phyloP scores from a whole-genome alignment of 2,888 invertebrate species.

The Tridacna gigas region DNA sequence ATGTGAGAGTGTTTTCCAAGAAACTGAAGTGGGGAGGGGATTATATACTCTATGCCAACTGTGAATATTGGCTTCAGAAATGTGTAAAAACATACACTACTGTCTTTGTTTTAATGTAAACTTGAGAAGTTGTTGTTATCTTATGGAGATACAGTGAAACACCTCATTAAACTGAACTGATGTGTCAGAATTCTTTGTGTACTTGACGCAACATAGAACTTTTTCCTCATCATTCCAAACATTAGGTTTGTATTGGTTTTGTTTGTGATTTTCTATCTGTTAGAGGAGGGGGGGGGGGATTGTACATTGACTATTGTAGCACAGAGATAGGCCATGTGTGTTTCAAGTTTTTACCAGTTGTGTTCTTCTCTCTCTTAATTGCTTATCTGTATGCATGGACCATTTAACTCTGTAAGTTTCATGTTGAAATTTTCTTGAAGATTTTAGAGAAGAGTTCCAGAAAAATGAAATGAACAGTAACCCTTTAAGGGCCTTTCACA shows the following conservation, averaged over 20 bases:
- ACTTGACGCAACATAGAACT: neutral
- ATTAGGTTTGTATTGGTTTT: neutral
- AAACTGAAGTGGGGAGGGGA: conserved; percentile 41
- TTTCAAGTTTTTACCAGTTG: neutral
- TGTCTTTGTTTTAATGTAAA: conserved; percentile 58
- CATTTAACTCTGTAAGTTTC: neutral
- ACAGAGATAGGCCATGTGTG: conserved; percentile 18
- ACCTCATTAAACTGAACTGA: conserved; percentile 2
- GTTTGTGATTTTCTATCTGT: neutral
- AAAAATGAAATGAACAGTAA: too few relatives aligned
- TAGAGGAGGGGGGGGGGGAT: neutral
- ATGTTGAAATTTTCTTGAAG: too few relatives aligned
- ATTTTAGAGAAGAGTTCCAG: too few relatives aligned
- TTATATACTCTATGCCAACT: conserved; percentile 41
- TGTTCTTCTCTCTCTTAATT: neutral
- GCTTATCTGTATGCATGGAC: conserved; percentile 8
- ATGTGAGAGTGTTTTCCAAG: conserved; percentile 7
- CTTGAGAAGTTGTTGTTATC: conserved; percentile 40
- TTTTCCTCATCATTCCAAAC: conserved; percentile 1
- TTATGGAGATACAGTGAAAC: conserved; percentile 11
- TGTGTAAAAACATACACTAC: conserved; percentile 57
- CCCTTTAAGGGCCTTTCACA: too few relatives aligned
- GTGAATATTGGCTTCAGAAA: conserved; percentile 32
- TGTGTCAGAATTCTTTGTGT: neutral
- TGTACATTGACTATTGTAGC: neutral